These are phyloP conservation scores for Cosmia pyralina DNA, from an alignment of 2,888 invertebrate species.

Conservation along the genomic window DNA sequence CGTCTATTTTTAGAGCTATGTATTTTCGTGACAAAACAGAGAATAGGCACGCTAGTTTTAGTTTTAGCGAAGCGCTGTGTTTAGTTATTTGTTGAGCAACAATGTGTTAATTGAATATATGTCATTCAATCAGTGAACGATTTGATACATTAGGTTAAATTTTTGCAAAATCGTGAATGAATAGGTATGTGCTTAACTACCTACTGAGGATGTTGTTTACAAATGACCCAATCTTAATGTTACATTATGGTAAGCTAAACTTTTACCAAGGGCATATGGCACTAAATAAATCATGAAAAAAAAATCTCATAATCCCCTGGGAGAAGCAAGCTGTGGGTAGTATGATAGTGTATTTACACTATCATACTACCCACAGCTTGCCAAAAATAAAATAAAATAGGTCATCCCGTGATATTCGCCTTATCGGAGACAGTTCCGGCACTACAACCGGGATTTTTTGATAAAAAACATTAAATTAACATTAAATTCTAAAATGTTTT, in stretches of 20 bases:
- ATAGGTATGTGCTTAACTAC: no score
- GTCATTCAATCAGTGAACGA: neutral
- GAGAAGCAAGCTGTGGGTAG: no score
- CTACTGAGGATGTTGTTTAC: neutral
- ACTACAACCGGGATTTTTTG: conserved; percentile 31
- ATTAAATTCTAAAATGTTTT: neutral
- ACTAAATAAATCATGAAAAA: neutral
- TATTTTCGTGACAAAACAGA: conserved; percentile 47
- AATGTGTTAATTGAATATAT: neutral
- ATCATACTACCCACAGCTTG: neutral
- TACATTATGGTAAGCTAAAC: neutral
- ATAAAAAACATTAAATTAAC: neutral
- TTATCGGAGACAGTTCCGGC: conserved; percentile 50
- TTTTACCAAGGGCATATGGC: neutral
- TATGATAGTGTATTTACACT: no score
- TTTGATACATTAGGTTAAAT: neutral
- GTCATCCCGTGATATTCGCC: conserved; percentile 32
- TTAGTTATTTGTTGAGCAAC: neutral
- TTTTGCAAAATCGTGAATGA: neutral
- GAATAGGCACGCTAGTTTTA: conserved; percentile 16
- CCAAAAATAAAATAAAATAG: conserved; percentile 42
- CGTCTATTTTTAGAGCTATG: conserved; percentile 29
- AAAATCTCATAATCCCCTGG: neutral
- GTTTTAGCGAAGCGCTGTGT: conserved; percentile 13
- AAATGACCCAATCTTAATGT: neutral